Percentiles rank a stretch among this genome's conserved stretches.
These are phyloP conservation scores for Muscicapa comitata DNA, from an alignment of 2,797 vertebrate species.

Conservation along the genomic window DNA sequence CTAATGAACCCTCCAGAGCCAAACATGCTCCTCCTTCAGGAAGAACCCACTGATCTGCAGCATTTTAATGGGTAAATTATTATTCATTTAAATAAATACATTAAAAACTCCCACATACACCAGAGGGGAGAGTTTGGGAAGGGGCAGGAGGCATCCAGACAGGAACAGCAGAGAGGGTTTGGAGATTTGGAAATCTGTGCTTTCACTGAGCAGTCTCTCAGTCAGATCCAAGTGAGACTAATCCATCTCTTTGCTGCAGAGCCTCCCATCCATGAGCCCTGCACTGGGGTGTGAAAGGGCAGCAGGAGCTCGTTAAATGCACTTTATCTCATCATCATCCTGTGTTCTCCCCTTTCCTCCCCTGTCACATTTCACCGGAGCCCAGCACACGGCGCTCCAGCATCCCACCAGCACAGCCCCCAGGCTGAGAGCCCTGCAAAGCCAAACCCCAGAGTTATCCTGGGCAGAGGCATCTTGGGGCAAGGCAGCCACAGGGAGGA, in stretches of 20 bases:
- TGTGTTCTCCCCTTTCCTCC: not conserved
- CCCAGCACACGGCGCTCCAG: fast-evolving
- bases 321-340: not conserved
- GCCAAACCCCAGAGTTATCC: not conserved
- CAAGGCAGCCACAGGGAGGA: not conserved
- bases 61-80: not conserved
- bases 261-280: not conserved
- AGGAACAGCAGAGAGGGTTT: not conserved
- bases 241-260: not conserved
- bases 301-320: not conserved
- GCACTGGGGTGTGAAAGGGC: not conserved
- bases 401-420: not conserved
- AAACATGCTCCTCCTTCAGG: not conserved
- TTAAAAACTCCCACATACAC: not conserved
- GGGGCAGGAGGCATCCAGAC: not conserved
- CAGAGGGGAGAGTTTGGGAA: not conserved
- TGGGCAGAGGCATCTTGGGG: not conserved
- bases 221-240: not conserved
- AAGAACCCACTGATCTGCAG: not conserved
- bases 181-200: fast-evolving
- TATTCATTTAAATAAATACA: not conserved
- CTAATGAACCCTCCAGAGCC: not conserved
- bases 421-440: not conserved
- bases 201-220: not conserved
- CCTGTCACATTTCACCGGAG: fast-evolving